Base-by-base conservation (phyloP, 2,797 vertebrate species). In the Synanceia verrucosa region DNA sequence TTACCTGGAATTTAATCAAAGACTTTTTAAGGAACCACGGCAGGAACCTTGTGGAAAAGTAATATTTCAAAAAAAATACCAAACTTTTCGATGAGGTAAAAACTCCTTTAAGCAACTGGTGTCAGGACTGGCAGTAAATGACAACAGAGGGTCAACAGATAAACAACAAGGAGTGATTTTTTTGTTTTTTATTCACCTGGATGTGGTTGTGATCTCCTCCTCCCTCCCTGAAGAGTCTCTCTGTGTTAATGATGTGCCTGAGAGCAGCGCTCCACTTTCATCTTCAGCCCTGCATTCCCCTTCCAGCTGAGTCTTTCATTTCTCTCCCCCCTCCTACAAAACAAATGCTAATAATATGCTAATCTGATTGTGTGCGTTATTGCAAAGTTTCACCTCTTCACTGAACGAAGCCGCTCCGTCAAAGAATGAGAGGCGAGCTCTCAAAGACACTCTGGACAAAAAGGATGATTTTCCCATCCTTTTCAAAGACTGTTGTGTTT, bases 281-380 rank as follows among this genome's bases (percentile, higher is more conserved):
- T 81, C 44, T 67, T 14, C 73, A 16, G 41, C 36, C 58, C 64
- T 16, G 50, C 34, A 23, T 43, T 47, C 60, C 33, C 31, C 34
- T 44, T 73, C 37, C 68, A 73, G 56, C 62, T n/a, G 18, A 58
- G 41, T 12, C 66, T 67, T 74, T 73, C 46, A 59, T 68, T 63
- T 33, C 11, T 47, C 14, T 18, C 10, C 6, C 23, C 6, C 12
- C 39, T n/a, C 28, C 12, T 52, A 24, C 33, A 65, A 65, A 47
- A 71, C 78, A 79, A 76, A 90, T 82, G 82, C 80, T 85, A 89
- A 89, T 82, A 19, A 65, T 14, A 91, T 90, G 87, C 60, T 83
- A 87, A 88, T 91, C 24, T 73, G 60, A 70, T 34, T 41, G 70
- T 28, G 23, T 78, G 68, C 73, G 69, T 53, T 76, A 63, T 72